Evolutionary conservation across 2,888 invertebrate species (phyloP).

Genomic region (Eustalomyia histrio): DNA sequence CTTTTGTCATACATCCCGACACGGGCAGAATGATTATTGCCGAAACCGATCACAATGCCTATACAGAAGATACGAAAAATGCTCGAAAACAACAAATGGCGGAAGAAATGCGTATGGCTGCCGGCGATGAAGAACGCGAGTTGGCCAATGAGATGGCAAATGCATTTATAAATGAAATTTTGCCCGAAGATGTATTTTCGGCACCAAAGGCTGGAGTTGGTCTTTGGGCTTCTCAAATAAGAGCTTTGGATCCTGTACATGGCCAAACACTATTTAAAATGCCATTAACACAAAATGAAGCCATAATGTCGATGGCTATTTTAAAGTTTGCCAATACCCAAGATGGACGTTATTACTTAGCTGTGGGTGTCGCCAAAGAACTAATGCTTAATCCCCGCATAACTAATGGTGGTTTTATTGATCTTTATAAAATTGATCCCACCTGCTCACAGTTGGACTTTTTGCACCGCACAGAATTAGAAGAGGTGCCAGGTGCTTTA

Average conservation of each 20-base stretch:
- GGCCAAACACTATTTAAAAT: conserved; percentile 89
- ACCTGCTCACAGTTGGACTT: conserved; percentile 93
- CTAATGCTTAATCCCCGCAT: conserved; percentile 92
- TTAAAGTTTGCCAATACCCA: conserved; percentile 86
- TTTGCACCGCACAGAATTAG: conserved; percentile 94
- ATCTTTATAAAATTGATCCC: conserved; percentile 87
- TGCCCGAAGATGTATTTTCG: conserved; percentile 96
- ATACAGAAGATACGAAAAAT: conserved; percentile 97
- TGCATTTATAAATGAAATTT: conserved; percentile 95
- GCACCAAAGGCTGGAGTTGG: conserved; percentile 97
- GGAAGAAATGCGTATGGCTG: conserved; percentile 98
- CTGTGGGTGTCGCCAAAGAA: conserved; percentile 96
- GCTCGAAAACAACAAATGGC: conserved; percentile 96
- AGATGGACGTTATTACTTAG: conserved; percentile 82
- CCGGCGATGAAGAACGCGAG: conserved; percentile 96
- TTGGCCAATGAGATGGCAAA: conserved; percentile 98
- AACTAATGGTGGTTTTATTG: conserved; percentile 90
- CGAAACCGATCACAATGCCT: conserved; percentile 99
- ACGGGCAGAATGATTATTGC: conserved; percentile 93
- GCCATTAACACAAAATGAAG: conserved; percentile 96
- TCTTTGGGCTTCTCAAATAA: conserved; percentile 96
- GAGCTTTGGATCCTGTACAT: conserved; percentile 91
- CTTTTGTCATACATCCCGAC: conserved; percentile 95
- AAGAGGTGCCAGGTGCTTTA: conserved; percentile 94
- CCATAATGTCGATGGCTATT: conserved; percentile 93